These are phyloP conservation scores for Lamellibrachia satsuma DNA, from an alignment of 2,888 invertebrate genomes.

Conservation along the genomic window DNA sequence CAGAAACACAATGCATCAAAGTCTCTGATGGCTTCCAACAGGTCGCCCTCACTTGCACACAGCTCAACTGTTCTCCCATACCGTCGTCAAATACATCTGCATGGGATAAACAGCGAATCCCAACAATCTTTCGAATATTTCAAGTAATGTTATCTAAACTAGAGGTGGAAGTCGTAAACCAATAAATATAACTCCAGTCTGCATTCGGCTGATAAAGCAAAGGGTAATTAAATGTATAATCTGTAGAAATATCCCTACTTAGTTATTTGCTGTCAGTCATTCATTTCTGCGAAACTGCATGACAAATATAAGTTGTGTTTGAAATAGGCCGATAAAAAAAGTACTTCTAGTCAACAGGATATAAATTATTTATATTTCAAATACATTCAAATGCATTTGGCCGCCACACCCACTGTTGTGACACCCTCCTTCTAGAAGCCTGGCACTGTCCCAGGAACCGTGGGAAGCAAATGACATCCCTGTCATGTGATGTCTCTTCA, in stretches of 20 bases:
- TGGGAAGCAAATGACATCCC: not conserved
- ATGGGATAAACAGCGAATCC: not conserved
- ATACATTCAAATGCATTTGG: not conserved
- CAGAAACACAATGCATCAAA: constrained; percentile 6
- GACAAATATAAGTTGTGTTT: not conserved
- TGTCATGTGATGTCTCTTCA: not conserved
- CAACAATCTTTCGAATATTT: not conserved
- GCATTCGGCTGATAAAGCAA: not conserved
- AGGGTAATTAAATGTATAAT: not conserved
- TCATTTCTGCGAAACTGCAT: not conserved
- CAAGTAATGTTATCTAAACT: not conserved
- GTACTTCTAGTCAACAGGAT: not conserved
- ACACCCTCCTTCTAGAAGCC: not conserved
- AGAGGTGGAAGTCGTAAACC: not conserved
- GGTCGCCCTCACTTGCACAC: not conserved
- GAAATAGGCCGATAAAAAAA: constrained; percentile 1
- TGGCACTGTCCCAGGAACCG: not conserved
- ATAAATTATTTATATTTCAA: constrained; percentile 2
- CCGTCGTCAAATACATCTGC: not conserved
- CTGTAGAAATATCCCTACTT: not conserved
- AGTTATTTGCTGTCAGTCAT: not conserved
- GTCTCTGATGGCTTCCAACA: not conserved
- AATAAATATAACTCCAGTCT: not conserved
- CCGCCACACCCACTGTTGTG: not conserved
- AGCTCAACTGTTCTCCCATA: not conserved